Conservation (phyloP, 2,888 invertebrate genomes). For the Troglohyphantes excavatus region DNA sequence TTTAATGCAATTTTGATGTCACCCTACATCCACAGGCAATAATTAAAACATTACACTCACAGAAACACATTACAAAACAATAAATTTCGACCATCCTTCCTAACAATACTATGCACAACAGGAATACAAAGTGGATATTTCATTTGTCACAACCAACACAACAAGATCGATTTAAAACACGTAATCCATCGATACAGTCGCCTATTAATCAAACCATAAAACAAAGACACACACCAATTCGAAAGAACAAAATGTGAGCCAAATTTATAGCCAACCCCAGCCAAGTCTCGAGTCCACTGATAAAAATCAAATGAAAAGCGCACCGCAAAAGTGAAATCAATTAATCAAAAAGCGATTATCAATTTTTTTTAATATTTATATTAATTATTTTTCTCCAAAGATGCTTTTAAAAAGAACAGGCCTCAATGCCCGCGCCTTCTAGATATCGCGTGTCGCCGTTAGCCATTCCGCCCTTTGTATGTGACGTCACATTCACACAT, state of each 20-base stretch:
- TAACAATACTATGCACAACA: background rate
- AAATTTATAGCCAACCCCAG: background rate
- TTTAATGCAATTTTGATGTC: background rate
- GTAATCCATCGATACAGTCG: too few relatives aligned
- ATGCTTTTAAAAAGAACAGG: background rate
- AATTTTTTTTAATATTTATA: background rate
- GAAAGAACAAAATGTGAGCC: background rate
- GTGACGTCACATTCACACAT: conserved; percentile 69
- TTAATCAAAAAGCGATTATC: conserved; percentile 22
- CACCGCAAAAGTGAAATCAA: conserved; percentile 9
- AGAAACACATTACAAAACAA: background rate
- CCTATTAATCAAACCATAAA: background rate
- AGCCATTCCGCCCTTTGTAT: conserved; percentile 45
- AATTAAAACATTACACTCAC: background rate
- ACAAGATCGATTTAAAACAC: background rate
- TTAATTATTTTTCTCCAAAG: background rate
- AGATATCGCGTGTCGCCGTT: background rate
- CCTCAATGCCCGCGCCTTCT: background rate
- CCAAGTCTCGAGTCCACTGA: background rate
- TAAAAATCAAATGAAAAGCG: background rate
- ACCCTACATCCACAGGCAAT: background rate
- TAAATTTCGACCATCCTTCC: background rate
- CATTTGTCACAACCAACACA: background rate
- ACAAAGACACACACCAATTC: background rate
- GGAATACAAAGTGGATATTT: too few relatives aligned